Evolutionary conservation across 2,797 vertebrate species (phyloP), one percentile per base, ranked within the genome.

Genomic region (Scolopax rusticola): DNA sequence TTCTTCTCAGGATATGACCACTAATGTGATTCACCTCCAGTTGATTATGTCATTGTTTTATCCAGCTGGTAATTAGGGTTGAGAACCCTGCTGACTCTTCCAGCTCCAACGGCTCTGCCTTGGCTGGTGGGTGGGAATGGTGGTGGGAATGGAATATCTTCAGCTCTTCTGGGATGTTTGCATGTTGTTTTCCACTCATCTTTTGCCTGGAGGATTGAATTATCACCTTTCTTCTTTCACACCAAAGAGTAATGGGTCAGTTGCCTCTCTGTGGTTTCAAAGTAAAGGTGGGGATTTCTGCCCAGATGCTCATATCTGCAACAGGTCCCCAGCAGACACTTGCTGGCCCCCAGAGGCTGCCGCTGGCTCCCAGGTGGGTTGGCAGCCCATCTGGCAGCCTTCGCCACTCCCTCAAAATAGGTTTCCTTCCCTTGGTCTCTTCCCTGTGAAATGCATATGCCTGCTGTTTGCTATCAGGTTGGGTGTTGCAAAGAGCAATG

Each of bases 371-470:
- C 59, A 75, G 59, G 32, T 65, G 45, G 45, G 27, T n/a, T 64
- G 30, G 5, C 11, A 78, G 21, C 24, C 43, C 28, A 47, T 77
- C 16, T 80, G 75, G 18, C 18, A 92, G 41, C 18, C 12, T 82
- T 87, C 0, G 0, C 61, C 30, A 51, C 38, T 57, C 45, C 25
- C 38, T 27, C 56, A 90, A 90, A 53, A 15, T 32, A 75, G 18
- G 12, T 63, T 51, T 48, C 65, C 1, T 23, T 84, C 61, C 65
- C 16, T 73, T 57, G 51, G 32, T 23, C 64, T 74, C 59, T 43
- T 15, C 9, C 1, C 28, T 36, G 8, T 1, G 2, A 76, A 77
- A 53, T 8, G 19, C 0, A 0, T 32, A 3, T 0, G 2, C 28
- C 41, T 64, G 19, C 8, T 48, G 24, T 45, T 84, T 71, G 56